Base-by-base conservation (phyloP, 2,113 vertebrate species). In the Oryzias melastigma region DNA sequence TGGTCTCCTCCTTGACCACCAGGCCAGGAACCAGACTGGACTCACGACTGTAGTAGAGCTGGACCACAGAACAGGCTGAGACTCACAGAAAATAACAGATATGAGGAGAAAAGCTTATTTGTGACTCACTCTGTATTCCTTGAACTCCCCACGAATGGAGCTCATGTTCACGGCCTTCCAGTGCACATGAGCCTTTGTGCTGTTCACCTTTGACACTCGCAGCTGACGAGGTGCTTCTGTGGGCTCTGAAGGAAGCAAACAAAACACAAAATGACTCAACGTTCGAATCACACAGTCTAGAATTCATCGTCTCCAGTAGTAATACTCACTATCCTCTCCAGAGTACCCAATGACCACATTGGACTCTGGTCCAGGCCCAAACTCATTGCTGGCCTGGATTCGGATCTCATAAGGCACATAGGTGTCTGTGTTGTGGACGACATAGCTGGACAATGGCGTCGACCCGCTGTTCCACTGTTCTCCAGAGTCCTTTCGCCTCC, bases 31-130 rank as follows among this genome's bases (percentile, higher is more conserved):
- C 90, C 82, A 93, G 89, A 76, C 97, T 99, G 87, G 94, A 93
- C 65, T 98, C 95, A 56, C 95, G 92, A 94, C 94, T 96, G 91
- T 94, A 98, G 91, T 97, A 94, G 61, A 96, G 88, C 97, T 99
- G 91, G 52, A 42, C 87, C 79, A 85, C 50, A 87, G 47, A 87
- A 40, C 10, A 17, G 19, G 51, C 47, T 16, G 43, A 44, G 43
- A 44, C 43, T 44, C 43, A 35, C 35, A 35, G 35, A 35, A 17
- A 44, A 16, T 44, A 44, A 3, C 7, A 16, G 17, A 45, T 2
- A 46, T 46, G 2, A 46, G 16, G 16, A 46, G 6, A 17, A 8
- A 46, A 16, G 16, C 14, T 8, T 27, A 42, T 1, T 20, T 15
- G 67, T 71, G 3, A 35, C 94, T 96, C 90, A 98, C 97, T 91